Evolutionary conservation across 1,140 invertebrate species (phyloP).

Genomic region (Formica exsecta): DNA sequence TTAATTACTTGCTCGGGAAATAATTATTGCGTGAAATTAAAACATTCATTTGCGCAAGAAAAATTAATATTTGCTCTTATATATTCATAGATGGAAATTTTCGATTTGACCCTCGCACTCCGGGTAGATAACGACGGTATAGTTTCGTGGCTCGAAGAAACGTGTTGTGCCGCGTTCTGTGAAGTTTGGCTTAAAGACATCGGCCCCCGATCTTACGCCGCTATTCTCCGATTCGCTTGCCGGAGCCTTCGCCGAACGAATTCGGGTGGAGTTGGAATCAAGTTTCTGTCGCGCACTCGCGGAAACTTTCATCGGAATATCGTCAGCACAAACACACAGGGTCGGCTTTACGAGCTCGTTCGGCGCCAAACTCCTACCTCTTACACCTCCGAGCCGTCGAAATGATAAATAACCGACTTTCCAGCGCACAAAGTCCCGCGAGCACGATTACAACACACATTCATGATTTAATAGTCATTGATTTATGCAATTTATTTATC

Average conservation of each 20-base stretch:
- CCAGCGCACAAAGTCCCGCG: conserved; percentile 4
- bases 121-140: conserved; percentile 22
- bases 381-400: conserved; percentile 39
- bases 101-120: conserved; percentile 30
- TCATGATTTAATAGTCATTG: conserved; percentile 28
- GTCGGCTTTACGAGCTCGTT: conserved; percentile 57
- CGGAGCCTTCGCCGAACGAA: conserved; percentile 36
- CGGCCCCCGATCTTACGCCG: conserved; percentile 26
- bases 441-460: conserved; percentile 22
- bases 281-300: conserved; percentile 61
- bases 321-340: conserved; percentile 54
- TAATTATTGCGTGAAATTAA: conserved; percentile 7
- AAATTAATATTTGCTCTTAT: conserved; percentile 36
- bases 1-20: background rate
- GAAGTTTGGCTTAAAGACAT: conserved; percentile 61
- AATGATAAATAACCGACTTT: conserved; percentile 60
- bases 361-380: conserved; percentile 47
- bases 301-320: conserved; percentile 62
- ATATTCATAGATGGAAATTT: conserved; percentile 24
- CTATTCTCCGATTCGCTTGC: conserved; percentile 55
- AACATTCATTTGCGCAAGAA: background rate
- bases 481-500: conserved; percentile 41
- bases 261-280: conserved; percentile 48
- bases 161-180: conserved; percentile 51
- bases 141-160: conserved; percentile 35